These are phyloP conservation scores for Oscheius sp. DNA, from an alignment of 2,888 invertebrate genomes.

Conservation along the genomic window DNA sequence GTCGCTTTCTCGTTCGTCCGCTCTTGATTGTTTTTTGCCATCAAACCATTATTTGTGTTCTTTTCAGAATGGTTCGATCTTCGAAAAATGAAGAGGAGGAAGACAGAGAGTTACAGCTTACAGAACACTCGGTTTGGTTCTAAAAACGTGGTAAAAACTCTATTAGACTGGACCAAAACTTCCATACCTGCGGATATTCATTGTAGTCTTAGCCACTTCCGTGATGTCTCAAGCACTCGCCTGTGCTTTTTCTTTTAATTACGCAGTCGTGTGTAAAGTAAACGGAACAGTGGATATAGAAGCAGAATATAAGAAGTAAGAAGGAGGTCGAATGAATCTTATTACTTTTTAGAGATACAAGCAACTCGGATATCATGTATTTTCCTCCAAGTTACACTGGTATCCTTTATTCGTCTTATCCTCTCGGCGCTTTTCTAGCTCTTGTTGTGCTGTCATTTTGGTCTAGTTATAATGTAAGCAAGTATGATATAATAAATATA, in stretches of 20 bases:
- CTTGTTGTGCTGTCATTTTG: constrained; percentile 4
- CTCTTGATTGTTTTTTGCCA: too few relatives aligned
- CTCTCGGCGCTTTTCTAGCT: constrained; percentile 8
- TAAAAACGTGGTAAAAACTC: too few relatives aligned
- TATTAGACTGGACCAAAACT: neutral
- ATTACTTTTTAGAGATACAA: neutral
- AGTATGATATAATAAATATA: neutral
- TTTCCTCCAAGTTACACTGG: neutral
- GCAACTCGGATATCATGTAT: constrained; percentile 14
- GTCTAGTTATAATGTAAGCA: constrained; percentile 24
- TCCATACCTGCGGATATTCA: constrained; percentile 2
- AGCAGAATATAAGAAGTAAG: constrained; percentile 8
- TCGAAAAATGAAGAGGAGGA: neutral
- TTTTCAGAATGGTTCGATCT: neutral
- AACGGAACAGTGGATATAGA: constrained; percentile 10
- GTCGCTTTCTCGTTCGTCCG: too few relatives aligned
- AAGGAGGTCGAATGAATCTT: neutral
- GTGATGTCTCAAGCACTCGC: constrained; percentile 11
- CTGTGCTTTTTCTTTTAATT: constrained; percentile 19
- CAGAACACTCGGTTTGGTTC: too few relatives aligned
- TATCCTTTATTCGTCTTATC: constrained; percentile 8
- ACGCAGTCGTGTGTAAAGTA: constrained; percentile 22
- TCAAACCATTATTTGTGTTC: too few relatives aligned
- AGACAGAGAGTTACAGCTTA: too few relatives aligned
- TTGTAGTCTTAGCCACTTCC: constrained; percentile 15